phyloP scores from a whole-genome alignment of 1,140 invertebrate genomes.

The Drosophila triauraria region DNA sequence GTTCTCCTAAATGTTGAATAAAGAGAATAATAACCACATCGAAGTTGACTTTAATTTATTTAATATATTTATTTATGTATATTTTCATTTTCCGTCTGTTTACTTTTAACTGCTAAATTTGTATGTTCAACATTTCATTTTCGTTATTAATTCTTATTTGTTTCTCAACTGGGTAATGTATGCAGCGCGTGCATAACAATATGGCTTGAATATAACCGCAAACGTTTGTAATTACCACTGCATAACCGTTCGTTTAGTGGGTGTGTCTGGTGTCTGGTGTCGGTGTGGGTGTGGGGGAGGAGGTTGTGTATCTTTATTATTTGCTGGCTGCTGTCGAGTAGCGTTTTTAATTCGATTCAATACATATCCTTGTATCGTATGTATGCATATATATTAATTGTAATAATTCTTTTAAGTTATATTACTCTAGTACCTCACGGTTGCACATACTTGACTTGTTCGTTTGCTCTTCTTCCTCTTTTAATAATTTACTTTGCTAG shows the following conservation, averaged over 20 bases:
- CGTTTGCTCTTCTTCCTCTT: slow-evolving; percentile 41
- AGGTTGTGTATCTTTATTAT: slow-evolving; percentile 46
- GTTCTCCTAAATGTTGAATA: not conserved
- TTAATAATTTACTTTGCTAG: slow-evolving; percentile 75
- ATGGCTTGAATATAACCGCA: slow-evolving; percentile 80
- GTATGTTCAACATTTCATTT: slow-evolving; percentile 81
- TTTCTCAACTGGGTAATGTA: slow-evolving; percentile 73
- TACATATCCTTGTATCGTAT: slow-evolving; percentile 25
- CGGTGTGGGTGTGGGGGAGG: slow-evolving; percentile 23
- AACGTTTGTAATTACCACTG: slow-evolving; percentile 48
- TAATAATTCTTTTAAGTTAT: slow-evolving; percentile 64
- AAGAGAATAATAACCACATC: not conserved
- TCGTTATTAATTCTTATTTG: slow-evolving; percentile 67
- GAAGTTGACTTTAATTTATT: slow-evolving; percentile 64
- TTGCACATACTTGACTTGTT: slow-evolving; percentile 77
- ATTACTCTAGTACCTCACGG: slow-evolving; percentile 73
- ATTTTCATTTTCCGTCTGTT: slow-evolving; percentile 56
- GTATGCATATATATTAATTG: slow-evolving; percentile 45
- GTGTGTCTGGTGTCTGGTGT: slow-evolving; percentile 39
- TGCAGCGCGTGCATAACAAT: slow-evolving; percentile 78
- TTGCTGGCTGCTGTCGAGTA: slow-evolving; percentile 46
- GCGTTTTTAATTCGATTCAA: slow-evolving; percentile 55
- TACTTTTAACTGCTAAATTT: slow-evolving; percentile 75
- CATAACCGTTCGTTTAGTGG: slow-evolving; percentile 53
- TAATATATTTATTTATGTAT: slow-evolving; percentile 65